Percentiles rank a stretch among this genome's conserved stretches.
Evolutionary conservation across 2,797 vertebrate genomes (phyloP).

Genomic region (Sebastiscus tertius): DNA sequence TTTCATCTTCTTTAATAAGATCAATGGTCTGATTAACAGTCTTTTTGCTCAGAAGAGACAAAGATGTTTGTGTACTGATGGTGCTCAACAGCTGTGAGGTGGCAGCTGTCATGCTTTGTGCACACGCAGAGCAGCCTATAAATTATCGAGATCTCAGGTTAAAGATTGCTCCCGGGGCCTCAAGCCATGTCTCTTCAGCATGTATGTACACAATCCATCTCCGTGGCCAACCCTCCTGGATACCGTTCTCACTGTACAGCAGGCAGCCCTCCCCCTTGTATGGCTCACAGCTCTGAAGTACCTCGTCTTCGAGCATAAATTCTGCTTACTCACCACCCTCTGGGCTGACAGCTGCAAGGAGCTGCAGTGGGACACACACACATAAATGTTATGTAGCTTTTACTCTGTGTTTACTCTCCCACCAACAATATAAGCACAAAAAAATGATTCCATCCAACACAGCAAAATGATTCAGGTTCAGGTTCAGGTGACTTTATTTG

Average conservation of each 20-base stretch:
- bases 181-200: constrained; percentile 24
- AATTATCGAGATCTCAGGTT: constrained; percentile 68
- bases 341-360: constrained; percentile 71
- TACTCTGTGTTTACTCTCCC: constrained; percentile 10
- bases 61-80: constrained; percentile 27
- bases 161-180: constrained; percentile 49
- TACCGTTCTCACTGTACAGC: constrained; percentile 32
- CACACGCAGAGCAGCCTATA: constrained; percentile 41
- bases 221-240: constrained; percentile 13
- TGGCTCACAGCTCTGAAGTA: constrained; percentile 46
- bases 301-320: constrained; percentile 61
- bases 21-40: background rate
- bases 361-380: constrained; percentile 47
- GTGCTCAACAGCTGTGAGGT: constrained; percentile 47
- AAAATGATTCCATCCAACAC: background rate
- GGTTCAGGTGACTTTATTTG: no score
- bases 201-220: constrained; percentile 23
- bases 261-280: constrained; percentile 40
- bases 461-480: background rate
- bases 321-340: constrained; percentile 81
- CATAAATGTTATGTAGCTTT: constrained; percentile 3
- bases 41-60: constrained; percentile 3
- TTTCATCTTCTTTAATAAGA: background rate
- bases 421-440: background rate
- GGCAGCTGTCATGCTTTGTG: constrained; percentile 50